Percentiles rank a stretch among this genome's conserved stretches.
These are phyloP conservation scores for Melanaphis sacchari DNA, from an alignment of 1,140 invertebrate species.

Conservation along the genomic window DNA sequence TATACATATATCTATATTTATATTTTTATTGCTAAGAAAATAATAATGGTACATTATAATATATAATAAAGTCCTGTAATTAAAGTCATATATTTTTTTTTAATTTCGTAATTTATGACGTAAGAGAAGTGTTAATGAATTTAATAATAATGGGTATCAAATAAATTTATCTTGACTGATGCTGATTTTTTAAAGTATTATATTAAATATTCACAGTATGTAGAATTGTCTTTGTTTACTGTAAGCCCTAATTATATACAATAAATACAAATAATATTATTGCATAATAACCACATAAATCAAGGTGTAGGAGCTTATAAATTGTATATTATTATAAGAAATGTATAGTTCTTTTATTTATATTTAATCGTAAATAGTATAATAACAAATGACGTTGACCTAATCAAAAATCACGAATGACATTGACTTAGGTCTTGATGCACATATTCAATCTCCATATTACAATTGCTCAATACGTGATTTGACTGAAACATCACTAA, in stretches of 20 bases:
- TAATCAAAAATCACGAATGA: neutral
- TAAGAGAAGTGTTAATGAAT: neutral
- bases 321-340: neutral
- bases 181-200: neutral
- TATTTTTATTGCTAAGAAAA: no score
- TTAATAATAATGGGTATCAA: neutral
- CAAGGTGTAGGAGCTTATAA: neutral
- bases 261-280: neutral
- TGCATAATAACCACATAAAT: neutral
- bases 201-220: neutral
- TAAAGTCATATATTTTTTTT: neutral
- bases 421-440: neutral
- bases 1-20: no score
- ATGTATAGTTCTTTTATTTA: neutral
- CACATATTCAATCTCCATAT: neutral
- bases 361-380: neutral
- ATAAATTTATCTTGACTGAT: neutral
- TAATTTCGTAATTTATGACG: neutral
- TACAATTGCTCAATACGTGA: neutral
- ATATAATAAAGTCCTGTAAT: neutral
- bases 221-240: neutral
- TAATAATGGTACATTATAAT: neutral
- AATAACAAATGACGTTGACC: neutral
- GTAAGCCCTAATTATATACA: neutral
- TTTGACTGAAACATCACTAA: neutral